Conservation (phyloP, 2,113 vertebrate species). For the Rhinopomastus cyanomelas region DNA sequence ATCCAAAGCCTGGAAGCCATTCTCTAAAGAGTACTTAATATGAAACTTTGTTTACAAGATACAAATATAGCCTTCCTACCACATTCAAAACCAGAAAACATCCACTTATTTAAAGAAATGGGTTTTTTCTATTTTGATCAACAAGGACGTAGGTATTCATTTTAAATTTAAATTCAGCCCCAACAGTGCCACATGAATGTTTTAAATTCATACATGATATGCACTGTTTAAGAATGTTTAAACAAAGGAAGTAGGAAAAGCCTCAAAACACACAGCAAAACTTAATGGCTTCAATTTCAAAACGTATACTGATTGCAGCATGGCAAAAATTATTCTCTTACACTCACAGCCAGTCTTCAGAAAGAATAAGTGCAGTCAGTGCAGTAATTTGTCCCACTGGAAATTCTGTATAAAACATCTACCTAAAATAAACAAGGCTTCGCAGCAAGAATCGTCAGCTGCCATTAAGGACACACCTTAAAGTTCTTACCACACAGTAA, state of each 20-base stretch:
- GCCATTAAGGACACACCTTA: slow-evolving; percentile 80
- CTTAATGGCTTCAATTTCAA: slow-evolving; percentile 51
- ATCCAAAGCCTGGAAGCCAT: slow-evolving; percentile 52
- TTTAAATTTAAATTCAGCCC: slow-evolving; percentile 44
- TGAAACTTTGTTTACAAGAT: slow-evolving; percentile 61
- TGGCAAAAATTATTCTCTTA: slow-evolving; percentile 39
- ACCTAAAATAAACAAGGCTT: slow-evolving; percentile 77
- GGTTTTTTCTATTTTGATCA: slow-evolving; percentile 51
- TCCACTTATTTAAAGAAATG: slow-evolving; percentile 60
- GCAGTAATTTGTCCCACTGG: slow-evolving; percentile 60
- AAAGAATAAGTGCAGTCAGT: slow-evolving; percentile 53
- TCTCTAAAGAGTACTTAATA: slow-evolving; percentile 61
- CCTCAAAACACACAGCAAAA: slow-evolving; percentile 60
- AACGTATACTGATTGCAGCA: slow-evolving; percentile 44
- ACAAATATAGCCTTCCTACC: slow-evolving; percentile 53
- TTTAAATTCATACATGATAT: slow-evolving; percentile 47
- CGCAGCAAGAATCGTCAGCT: slow-evolving; percentile 71
- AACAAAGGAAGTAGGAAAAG: slow-evolving; percentile 66
- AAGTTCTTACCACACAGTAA: slow-evolving; percentile 77
- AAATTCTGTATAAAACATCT: slow-evolving; percentile 70
- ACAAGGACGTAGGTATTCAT: slow-evolving; percentile 27
- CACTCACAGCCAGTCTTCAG: slow-evolving; percentile 38
- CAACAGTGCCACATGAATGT: slow-evolving; percentile 6
- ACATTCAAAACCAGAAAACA: slow-evolving; percentile 63
- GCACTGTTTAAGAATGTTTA: slow-evolving; percentile 58